These are phyloP conservation scores for Sycophaga agraensis DNA, from an alignment of 1,140 invertebrate species.

Conservation along the genomic window DNA sequence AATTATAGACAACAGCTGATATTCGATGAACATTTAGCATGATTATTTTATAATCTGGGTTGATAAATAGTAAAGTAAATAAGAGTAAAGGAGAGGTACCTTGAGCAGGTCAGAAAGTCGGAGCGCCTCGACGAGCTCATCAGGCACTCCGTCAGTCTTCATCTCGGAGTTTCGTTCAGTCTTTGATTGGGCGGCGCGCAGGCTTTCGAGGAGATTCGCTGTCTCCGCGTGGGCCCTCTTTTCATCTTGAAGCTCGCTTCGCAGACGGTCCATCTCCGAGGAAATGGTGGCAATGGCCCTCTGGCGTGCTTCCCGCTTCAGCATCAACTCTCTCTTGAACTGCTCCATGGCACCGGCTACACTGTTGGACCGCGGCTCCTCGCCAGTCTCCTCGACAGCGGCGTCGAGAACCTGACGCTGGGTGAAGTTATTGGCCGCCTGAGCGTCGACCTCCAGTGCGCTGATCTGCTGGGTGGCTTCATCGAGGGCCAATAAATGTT, in stretches of 20 bases:
- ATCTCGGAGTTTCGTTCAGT: conserved; percentile 18
- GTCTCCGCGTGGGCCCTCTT: conserved; percentile 54
- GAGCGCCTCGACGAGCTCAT: conserved; percentile 37
- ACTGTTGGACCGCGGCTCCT: too few species aligned
- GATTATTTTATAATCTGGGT: too few species aligned
- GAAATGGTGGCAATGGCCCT: conserved; percentile 54
- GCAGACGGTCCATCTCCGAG: conserved; percentile 53
- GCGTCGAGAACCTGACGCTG: too few species aligned
- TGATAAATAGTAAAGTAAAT: too few species aligned
- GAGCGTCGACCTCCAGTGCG: conserved; percentile 43
- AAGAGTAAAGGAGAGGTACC: conserved; percentile 30
- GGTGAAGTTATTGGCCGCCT: conserved; percentile 10
- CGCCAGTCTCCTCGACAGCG: too few species aligned
- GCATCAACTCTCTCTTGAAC: conserved; percentile 51
- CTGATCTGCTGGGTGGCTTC: conserved; percentile 43
- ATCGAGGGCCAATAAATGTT: conserved; percentile 39
- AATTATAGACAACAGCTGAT: too few species aligned
- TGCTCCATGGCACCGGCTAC: conserved; percentile 36
- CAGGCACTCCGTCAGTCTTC: conserved; percentile 19
- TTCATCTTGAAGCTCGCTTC: conserved; percentile 50
- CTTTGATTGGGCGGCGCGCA: conserved; percentile 28
- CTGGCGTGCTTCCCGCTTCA: conserved; percentile 53
- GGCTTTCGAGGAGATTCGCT: conserved; percentile 42
- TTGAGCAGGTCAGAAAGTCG: conserved; percentile 45
- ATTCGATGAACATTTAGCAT: too few species aligned